Evolutionary conservation across 2,113 vertebrate genomes (phyloP).

Genomic region (Poeciliopsis retropinna): DNA sequence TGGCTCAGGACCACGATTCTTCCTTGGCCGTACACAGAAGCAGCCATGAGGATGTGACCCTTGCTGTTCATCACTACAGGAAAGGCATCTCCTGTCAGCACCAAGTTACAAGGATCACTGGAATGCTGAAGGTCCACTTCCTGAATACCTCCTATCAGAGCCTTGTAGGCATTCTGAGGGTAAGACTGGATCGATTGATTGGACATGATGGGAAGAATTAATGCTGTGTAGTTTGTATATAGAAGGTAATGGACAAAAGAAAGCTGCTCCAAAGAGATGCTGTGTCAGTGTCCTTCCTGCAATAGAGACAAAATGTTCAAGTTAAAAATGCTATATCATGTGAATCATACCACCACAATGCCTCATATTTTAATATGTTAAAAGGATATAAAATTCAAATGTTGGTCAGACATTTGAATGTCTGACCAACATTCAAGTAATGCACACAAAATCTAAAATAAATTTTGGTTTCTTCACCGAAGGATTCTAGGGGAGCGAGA

Average conservation of each 20-base stretch:
- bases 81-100: constrained; percentile 76
- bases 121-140: constrained; percentile 64
- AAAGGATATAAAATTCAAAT: too few relatives aligned
- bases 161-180: constrained; percentile 49
- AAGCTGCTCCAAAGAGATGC: too few relatives aligned
- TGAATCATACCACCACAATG: too few relatives aligned
- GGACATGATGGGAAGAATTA: constrained; percentile 24
- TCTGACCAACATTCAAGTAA: too few relatives aligned
- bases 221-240: neutral
- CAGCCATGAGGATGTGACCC: constrained; percentile 79
- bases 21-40: constrained; percentile 80
- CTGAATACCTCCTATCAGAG: constrained; percentile 64
- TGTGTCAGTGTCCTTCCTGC: too few relatives aligned
- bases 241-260: neutral
- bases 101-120: constrained; percentile 60
- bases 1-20: constrained; percentile 85
- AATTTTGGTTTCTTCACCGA: too few relatives aligned
- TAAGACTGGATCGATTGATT: neutral
- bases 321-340: too few relatives aligned
- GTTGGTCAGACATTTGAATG: too few relatives aligned
- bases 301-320: too few relatives aligned
- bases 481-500: too few relatives aligned
- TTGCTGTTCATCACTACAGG: constrained; percentile 72
- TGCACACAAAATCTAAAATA: too few relatives aligned
- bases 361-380: too few relatives aligned